Conservation (phyloP, 92 coral and sea anemone species). For the Paramuricea clavata region DNA sequence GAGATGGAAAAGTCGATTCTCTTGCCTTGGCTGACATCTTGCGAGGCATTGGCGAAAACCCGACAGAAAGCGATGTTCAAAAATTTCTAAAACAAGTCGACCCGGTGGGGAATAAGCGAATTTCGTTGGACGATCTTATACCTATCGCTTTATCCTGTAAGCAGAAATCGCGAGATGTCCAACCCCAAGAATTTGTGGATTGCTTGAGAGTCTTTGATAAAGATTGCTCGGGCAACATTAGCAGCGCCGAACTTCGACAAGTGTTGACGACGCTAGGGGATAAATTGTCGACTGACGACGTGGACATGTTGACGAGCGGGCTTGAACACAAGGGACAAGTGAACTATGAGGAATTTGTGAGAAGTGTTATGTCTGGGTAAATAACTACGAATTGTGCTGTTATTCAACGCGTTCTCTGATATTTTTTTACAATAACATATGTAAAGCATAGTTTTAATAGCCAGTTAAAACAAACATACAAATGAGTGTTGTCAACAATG, state of each 20-base stretch:
- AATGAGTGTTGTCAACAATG: not conserved
- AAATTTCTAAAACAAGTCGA: slow-evolving; percentile 89
- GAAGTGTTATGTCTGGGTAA: slow-evolving; percentile 81
- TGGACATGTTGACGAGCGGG: slow-evolving; percentile 86
- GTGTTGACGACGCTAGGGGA: slow-evolving; percentile 94
- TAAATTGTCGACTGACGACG: slow-evolving; percentile 83
- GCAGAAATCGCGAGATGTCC: slow-evolving; percentile 76
- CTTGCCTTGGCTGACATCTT: slow-evolving; percentile 82
- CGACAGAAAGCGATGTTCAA: slow-evolving; percentile 91
- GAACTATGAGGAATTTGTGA: slow-evolving; percentile 90
- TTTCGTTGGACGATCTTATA: slow-evolving; percentile 90
- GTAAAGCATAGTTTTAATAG: too few relatives aligned
- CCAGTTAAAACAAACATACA: too few relatives aligned
- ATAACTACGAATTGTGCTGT: not conserved
- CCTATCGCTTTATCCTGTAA: slow-evolving; percentile 86
- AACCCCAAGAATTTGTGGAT: slow-evolving; percentile 90
- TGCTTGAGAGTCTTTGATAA: slow-evolving; percentile 92
- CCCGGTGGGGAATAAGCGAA: slow-evolving; percentile 79
- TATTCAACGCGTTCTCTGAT: not conserved
- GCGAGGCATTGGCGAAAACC: slow-evolving; percentile 92
- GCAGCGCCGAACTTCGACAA: slow-evolving; percentile 95
- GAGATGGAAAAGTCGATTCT: slow-evolving; percentile 94
- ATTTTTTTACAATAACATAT: not conserved
- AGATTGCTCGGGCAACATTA: slow-evolving; percentile 88
- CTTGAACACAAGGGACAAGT: slow-evolving; percentile 94